phyloP scores from a whole-genome alignment of 2,113 vertebrate species.

The Riparia riparia region DNA sequence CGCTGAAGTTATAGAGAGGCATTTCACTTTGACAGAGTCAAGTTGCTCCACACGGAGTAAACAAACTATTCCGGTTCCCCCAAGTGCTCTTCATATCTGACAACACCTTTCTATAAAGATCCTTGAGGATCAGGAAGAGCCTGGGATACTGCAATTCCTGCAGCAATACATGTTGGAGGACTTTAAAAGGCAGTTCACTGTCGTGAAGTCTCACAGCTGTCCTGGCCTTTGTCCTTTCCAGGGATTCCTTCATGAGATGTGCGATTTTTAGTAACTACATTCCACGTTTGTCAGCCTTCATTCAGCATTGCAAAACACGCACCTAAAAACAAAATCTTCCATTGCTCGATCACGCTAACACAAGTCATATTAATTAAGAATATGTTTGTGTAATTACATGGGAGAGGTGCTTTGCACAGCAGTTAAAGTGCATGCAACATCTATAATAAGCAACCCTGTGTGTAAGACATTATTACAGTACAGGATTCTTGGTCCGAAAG shows the following conservation, averaged over 20 bases:
- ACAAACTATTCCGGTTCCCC: not conserved
- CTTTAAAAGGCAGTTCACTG: not conserved
- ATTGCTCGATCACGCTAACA: slow-evolving; percentile 67
- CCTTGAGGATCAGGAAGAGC: not conserved
- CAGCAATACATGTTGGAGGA: not conserved
- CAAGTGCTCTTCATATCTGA: not conserved
- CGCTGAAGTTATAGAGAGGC: not conserved
- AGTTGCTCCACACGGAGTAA: not conserved
- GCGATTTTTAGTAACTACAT: not conserved
- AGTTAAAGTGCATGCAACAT: slow-evolving; percentile 58
- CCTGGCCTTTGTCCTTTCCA: slow-evolving; percentile 2
- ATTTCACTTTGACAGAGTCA: not conserved
- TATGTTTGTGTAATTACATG: slow-evolving; percentile 69
- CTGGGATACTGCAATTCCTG: not conserved
- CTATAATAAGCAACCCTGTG: slow-evolving; percentile 60
- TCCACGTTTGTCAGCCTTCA: slow-evolving; percentile 26
- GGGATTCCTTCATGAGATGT: not conserved
- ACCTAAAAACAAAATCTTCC: slow-evolving; percentile 41
- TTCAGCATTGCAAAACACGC: slow-evolving; percentile 55
- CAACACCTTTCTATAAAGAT: not conserved
- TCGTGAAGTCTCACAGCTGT: not conserved
- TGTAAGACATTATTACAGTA: slow-evolving; percentile 58
- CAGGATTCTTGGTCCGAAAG: slow-evolving; percentile 41
- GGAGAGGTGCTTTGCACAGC: slow-evolving; percentile 67
- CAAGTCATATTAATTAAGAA: slow-evolving; percentile 62